Base-by-base conservation (phyloP, 1,140 invertebrate genomes). In the Carposina sasakii region DNA sequence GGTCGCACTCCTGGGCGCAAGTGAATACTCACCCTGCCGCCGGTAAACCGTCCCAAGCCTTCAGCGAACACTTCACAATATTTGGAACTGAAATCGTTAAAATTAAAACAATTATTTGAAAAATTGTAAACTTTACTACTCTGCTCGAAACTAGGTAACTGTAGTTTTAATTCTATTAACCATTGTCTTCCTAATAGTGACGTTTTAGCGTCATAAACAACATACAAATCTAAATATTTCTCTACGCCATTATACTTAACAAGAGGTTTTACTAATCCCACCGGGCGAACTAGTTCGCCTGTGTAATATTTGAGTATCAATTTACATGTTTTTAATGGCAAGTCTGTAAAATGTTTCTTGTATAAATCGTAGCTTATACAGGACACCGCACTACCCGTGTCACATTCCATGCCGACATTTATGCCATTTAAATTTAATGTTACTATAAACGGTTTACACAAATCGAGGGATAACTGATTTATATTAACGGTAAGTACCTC, bases 11-110 rank as follows among this genome's bases (percentile, higher is more conserved):
- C 43, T 31, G 28, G 3, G 2, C 43, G 28, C 28, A 46, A 12
- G 30, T 24, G 28, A 13, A 46, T 21, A 19, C 30, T 20, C 16
- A 33, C 43, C 17, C 15, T 19, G 21, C 31, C 43, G 22, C 43
- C 43, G 28, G 28, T 46, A 20, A 34, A 46, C 1, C 43, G 43
- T 23, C 43, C 28, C 43, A 46, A 20, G 17, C 43, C 43, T 28
- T 46, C 43, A 8, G 19, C 43, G 30, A 46, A 46, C n/a, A 46
- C 43, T 15, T 46, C 31, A 46, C 17, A 20, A 28, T 21, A 46
- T 33, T 31, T 33, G 43, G 41, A 33, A 33, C 28, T 36, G 21
- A 46, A 46, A 8, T 33, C 21, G 6, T 33, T 22, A 2, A 22
- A 21, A 34, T 46, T 46, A 24, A 46, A 33, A 37, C 13, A 1